Evolutionary conservation across 2,113 vertebrate genomes (phyloP).

Genomic region (Pomatostomus ruficeps): DNA sequence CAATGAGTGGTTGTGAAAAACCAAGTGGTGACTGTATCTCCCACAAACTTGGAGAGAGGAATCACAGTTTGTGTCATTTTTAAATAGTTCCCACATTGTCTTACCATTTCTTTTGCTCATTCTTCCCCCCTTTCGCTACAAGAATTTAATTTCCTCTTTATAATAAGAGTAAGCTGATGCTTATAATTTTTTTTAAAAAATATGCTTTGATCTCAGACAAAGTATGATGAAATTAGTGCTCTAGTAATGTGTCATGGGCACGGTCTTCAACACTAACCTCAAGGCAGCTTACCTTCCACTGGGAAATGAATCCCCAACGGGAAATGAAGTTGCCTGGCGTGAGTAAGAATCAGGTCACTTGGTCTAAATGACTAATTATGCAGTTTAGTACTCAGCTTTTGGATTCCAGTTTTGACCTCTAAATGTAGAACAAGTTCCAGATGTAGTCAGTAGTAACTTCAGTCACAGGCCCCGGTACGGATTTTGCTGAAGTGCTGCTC

Average conservation of each 20-base stretch:
- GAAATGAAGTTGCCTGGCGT: neutral
- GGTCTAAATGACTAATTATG: neutral
- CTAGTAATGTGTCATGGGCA: neutral
- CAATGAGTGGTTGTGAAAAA: neutral
- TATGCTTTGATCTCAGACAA: neutral
- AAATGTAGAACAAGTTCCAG: neutral
- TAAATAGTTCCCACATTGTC: neutral
- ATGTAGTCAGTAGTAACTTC: neutral
- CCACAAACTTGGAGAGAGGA: neutral
- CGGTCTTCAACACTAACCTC: neutral
- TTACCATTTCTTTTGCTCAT: neutral
- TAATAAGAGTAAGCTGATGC: neutral
- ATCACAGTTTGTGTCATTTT: neutral
- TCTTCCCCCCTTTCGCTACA: neutral
- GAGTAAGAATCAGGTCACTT: conserved; percentile 9
- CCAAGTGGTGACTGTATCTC: neutral
- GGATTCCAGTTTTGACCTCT: neutral
- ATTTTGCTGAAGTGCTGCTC: neutral
- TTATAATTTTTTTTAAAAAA: neutral
- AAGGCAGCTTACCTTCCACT: neutral
- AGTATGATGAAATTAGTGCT: neutral
- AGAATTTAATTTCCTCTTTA: neutral
- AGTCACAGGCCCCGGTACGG: neutral
- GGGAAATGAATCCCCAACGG: neutral
- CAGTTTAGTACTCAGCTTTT: neutral